Evolutionary conservation across 2,797 vertebrate species (phyloP), one percentile per base, ranked within the genome.

Genomic region (Enteromius unitaeniatus): DNA sequence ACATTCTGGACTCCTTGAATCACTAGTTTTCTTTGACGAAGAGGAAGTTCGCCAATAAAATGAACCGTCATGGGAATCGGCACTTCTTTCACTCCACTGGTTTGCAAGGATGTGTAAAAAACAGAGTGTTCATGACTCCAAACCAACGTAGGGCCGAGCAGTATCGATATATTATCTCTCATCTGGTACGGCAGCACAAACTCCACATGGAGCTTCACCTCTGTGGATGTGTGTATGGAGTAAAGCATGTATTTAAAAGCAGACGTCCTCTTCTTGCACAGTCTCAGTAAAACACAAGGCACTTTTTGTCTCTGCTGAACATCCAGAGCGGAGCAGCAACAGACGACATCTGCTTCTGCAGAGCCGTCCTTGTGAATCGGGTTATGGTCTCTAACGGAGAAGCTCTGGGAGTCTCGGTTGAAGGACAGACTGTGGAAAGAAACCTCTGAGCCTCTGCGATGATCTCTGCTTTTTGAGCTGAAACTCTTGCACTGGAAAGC

Each of bases 101-200:
- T 88, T 79, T 90, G 77, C 1, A 91, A 78, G 42, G 96, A 97
- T 15, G 94, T 87, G 83, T 91, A 96, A 87, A 94, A 96, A 49
- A 96, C 89, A 3, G 87, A 85, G 53, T 91, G 89, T 1, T 83
- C 82, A 28, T 95, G 92, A 19, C 87, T 94, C 97, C 97, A 99
- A 74, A 97, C 34, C 87, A 98, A 79, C 0, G 95, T 95, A 40
- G 97, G 97, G 6, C 98, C 97, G 70, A 88, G 77, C 64, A 97
- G 90, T 86, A 99, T 90, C 4, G 75, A 90, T 82, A 97, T 65
- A 2, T 80, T 73, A 6, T 94, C 94, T 23, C 88, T 88, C 51
- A 97, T 89, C 64, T 94, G 92, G 89, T 96, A 93, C 13, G 93
- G 90, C n/a, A 97, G 89, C 34, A 90, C 92, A 90, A 98, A 97